A percentile compares a stretch with the other conserved stretches of the same genome.
Conservation (phyloP, 2,888 invertebrate genomes). For the Parnassius mnemosyne region DNA sequence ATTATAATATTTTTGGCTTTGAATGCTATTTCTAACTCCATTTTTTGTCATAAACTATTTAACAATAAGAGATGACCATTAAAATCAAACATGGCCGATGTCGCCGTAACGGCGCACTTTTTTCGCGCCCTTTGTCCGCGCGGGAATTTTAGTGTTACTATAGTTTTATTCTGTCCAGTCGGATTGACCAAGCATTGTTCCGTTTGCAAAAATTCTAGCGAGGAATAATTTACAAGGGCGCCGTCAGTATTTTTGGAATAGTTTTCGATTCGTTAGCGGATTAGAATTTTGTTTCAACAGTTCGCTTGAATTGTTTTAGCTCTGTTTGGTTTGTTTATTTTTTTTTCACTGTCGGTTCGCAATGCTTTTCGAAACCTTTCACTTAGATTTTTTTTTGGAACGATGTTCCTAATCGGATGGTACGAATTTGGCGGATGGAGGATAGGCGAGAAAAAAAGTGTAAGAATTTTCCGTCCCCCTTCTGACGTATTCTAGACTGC, state of each 20-base stretch:
- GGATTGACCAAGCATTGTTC: slow-evolving; percentile 74
- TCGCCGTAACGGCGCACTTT: slow-evolving; percentile 38
- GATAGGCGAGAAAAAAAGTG: no score
- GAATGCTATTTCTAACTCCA: no score
- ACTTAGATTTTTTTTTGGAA: slow-evolving; percentile 9
- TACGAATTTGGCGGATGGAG: no score
- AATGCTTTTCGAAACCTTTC: slow-evolving; percentile 20
- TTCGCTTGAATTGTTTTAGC: slow-evolving; percentile 33
- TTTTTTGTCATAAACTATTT: slow-evolving; percentile 17
- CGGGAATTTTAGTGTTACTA: slow-evolving; percentile 59
- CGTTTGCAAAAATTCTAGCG: slow-evolving; percentile 57
- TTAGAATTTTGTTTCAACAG: slow-evolving; percentile 51
- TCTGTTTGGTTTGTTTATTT: slow-evolving; percentile 24
- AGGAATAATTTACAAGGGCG: slow-evolving; percentile 68
- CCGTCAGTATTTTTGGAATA: slow-evolving; percentile 31
- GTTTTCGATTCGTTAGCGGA: slow-evolving; percentile 54
- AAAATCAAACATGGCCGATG: slow-evolving; percentile 34
- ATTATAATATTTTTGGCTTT: no score
- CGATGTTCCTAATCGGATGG: no score
- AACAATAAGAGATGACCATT: slow-evolving; percentile 18
- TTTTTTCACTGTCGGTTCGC: slow-evolving; percentile 7
- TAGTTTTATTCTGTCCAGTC: slow-evolving; percentile 47
- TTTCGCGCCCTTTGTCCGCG: slow-evolving; percentile 52
- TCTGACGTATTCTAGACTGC: no score
- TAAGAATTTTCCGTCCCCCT: no score